Conservation (phyloP, 2,113 vertebrate species). For the Prolemur simus region DNA sequence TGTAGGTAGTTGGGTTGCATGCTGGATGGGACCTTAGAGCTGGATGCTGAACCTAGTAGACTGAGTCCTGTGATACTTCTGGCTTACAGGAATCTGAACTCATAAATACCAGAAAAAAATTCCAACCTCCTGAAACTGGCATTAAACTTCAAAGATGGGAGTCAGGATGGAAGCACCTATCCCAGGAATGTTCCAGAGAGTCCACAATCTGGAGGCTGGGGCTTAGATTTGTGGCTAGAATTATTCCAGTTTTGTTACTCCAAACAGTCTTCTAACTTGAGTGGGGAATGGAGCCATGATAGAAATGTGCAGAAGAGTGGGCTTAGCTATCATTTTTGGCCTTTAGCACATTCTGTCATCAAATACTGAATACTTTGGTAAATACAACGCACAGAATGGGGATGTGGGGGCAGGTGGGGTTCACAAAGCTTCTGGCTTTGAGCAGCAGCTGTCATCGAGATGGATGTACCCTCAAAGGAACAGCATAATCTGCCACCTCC, state of each 20-base stretch:
- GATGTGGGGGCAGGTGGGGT: neutral
- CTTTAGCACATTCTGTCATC: conserved; percentile 54
- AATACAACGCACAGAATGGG: neutral
- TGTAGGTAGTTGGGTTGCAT: conserved; percentile 34
- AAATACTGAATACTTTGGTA: neutral
- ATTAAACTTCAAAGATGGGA: neutral
- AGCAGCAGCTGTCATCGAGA: conserved; percentile 13
- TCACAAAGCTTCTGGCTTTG: conserved; percentile 20
- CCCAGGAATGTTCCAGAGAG: neutral
- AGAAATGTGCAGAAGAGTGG: neutral
- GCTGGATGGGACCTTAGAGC: neutral
- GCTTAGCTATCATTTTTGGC: neutral
- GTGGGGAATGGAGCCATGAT: too few species aligned
- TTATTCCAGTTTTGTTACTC: conserved; percentile 31
- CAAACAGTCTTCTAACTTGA: neutral
- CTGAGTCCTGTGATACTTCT: conserved; percentile 17
- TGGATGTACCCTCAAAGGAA: neutral
- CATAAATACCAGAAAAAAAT: neutral
- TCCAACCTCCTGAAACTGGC: neutral
- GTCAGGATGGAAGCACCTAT: neutral
- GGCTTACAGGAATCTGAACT: conserved; percentile 12
- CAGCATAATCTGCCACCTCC: neutral
- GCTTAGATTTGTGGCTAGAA: neutral
- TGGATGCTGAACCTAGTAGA: conserved; percentile 57
- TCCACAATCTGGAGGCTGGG: neutral